Evolutionary conservation across 2,797 vertebrate species (phyloP), one percentile per base, ranked within the genome.

Genomic region (Amblyraja radiata): DNA sequence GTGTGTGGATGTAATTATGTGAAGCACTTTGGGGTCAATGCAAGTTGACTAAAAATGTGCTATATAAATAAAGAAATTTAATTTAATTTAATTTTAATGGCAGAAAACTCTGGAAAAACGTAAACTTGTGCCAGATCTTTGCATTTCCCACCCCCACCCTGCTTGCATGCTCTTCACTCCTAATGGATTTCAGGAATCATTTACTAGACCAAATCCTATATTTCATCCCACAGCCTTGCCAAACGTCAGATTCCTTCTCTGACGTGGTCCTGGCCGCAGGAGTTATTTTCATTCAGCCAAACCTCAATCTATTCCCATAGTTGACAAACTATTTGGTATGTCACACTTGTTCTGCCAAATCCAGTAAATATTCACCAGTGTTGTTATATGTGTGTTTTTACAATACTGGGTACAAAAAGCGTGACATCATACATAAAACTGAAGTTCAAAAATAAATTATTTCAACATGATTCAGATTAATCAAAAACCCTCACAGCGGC

Each of bases 161-260:
- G 4, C 81, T 28, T 6, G 25, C 25, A 54, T 10, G n/a, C 8
- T 28, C 10, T 18, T n/a, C 25, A 28, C 80, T 84, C 8, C 81
- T 61, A 28, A 63, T 1, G 28, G 83, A 86, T 28, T 58, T 13
- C 28, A 86, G 10, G 58, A 86, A 16, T 86, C 58, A 23, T n/a
- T 86, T 13, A 86, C 54, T 86, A 54, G 61, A 32, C 54, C 58
- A 86, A 86, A 86, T 63, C 54, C 83, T n/a, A 86, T n/a, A 86
- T 63, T 63, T 63, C 23, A 6, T 61, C 6, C 83, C 13, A 28
- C 11, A 11, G 28, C 13, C 28, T 0, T 86, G 25, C 83, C 83
- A 86, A 86, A 86, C 13, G 7, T 28, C 58, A 86, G 58, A 86
- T 86, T 86, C 28, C 14, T 65, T 65, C 61, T 63, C 28, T 58